These are phyloP conservation scores for Arnoldichthys spilopterus DNA, from an alignment of 2,797 vertebrate species.

Conservation along the genomic window DNA sequence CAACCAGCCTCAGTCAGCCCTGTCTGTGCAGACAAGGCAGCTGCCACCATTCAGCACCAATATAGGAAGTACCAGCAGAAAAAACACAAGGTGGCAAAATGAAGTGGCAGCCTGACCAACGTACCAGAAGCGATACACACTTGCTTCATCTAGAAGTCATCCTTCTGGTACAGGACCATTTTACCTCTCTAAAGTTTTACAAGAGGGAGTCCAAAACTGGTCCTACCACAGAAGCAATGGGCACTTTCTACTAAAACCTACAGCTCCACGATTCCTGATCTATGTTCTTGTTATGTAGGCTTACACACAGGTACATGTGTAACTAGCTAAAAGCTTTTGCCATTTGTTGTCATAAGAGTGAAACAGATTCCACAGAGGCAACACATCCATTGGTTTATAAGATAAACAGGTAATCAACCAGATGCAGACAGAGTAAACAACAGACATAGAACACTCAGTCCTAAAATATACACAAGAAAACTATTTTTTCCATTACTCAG, in stretches of 20 bases:
- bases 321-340: not conserved
- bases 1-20: constrained; percentile 62
- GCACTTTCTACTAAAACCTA: not conserved
- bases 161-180: not conserved
- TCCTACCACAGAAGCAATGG: not conserved
- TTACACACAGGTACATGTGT: not conserved
- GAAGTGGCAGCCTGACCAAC: constrained; percentile 31
- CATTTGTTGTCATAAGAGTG: not conserved
- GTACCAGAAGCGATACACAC: not conserved
- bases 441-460: not conserved
- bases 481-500: not conserved
- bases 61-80: constrained; percentile 86
- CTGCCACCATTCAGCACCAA: constrained; percentile 83
- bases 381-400: not conserved
- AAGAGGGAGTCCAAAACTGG: not conserved
- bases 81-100: constrained; percentile 77
- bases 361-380: not conserved
- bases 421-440: not conserved
- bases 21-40: constrained; percentile 73
- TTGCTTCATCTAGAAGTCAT: not conserved
- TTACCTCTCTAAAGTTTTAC: not conserved
- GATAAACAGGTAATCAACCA: not conserved
- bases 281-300: not conserved
- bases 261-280: not conserved
- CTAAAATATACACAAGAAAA: not conserved